Evolutionary conservation across 2,113 vertebrate species (phyloP).

Genomic region (Chloropsis cyanopogon): DNA sequence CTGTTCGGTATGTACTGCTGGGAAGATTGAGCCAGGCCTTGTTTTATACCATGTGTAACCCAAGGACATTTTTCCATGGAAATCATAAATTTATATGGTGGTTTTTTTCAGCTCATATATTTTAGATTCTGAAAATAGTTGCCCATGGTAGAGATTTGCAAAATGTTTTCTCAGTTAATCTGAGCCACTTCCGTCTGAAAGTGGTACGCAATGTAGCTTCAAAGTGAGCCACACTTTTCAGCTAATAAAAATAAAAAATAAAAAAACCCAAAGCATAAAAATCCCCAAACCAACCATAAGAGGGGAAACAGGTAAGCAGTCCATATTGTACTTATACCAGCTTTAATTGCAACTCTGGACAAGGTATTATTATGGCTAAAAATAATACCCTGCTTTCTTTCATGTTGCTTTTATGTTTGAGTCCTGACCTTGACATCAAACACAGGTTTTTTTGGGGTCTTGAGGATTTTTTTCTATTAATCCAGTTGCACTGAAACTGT

Average conservation of each 20-base stretch:
- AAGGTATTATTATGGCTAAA: not conserved
- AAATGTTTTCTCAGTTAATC: not conserved
- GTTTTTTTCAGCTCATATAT: not conserved
- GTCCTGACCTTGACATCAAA: constrained; percentile 11
- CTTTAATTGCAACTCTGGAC: not conserved
- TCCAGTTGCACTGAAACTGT: not conserved
- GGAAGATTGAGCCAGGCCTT: not conserved
- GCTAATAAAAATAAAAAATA: not conserved
- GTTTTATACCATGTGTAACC: not conserved
- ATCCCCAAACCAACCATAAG: not conserved
- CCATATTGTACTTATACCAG: not conserved
- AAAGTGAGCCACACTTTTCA: not conserved
- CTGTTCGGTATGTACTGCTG: not conserved
- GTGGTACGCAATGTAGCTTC: not conserved
- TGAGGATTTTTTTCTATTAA: not conserved
- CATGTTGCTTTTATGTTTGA: not conserved
- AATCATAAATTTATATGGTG: not conserved
- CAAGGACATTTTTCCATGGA: not conserved
- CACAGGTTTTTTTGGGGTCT: not conserved
- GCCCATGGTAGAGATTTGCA: not conserved
- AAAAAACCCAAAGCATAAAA: not conserved
- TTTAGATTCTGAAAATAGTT: not conserved
- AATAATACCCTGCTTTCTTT: not conserved
- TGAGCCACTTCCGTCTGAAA: not conserved
- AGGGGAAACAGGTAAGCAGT: not conserved